Evolutionary conservation across 1,140 invertebrate species (phyloP).

Genomic region (Drosophila suzukii): DNA sequence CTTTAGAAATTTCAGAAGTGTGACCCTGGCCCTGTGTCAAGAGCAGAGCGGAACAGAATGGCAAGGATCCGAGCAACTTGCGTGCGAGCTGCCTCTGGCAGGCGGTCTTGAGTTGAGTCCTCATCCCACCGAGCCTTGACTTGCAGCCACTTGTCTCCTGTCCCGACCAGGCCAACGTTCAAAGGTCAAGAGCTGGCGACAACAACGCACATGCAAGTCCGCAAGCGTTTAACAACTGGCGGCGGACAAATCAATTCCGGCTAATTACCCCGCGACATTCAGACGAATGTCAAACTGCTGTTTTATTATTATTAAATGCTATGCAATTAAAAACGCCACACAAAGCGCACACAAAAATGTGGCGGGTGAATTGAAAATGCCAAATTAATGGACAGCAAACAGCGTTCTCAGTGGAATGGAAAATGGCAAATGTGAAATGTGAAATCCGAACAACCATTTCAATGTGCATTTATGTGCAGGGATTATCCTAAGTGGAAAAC

Average conservation of each 20-base stretch:
- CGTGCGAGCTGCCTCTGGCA: conserved; percentile 39
- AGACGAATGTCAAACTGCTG: background rate
- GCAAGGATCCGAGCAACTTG: conserved; percentile 32
- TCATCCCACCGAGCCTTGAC: conserved; percentile 44
- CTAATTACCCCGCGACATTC: conserved; percentile 15
- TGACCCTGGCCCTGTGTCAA: conserved; percentile 71
- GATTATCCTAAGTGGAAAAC: conserved; percentile 6
- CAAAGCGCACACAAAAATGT: conserved; percentile 9
- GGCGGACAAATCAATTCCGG: conserved; percentile 11
- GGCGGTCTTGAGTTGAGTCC: conserved; percentile 22
- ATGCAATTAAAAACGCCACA: conserved; percentile 11
- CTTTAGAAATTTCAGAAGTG: conserved; percentile 49
- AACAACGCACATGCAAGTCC: conserved; percentile 4
- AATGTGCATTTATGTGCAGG: background rate
- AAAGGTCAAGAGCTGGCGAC: conserved; percentile 47
- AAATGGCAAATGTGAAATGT: conserved; percentile 4
- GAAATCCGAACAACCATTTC: conserved; percentile 3
- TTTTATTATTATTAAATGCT: conserved; percentile 44
- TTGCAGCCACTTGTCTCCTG: conserved; percentile 47
- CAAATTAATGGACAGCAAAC: conserved; percentile 14
- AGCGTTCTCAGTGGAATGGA: conserved; percentile 7
- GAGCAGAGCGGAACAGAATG: conserved; percentile 34
- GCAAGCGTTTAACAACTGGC: background rate
- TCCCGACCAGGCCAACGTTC: conserved; percentile 9
- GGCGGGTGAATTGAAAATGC: conserved; percentile 13